Conservation (phyloP, 92 coral and sea anemone genomes). For the Epizoanthus ramosus region DNA sequence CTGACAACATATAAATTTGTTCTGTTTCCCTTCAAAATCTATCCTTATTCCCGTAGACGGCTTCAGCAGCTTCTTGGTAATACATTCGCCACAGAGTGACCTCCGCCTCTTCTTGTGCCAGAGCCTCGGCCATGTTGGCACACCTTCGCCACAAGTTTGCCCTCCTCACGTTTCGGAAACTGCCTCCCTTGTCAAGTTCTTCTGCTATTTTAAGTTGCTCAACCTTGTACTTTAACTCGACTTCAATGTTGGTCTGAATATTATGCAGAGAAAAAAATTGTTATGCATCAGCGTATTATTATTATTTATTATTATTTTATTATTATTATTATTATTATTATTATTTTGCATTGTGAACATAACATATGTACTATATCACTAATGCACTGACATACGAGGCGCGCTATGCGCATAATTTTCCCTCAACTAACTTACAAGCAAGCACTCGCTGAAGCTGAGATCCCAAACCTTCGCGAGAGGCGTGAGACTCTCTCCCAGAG, state of each 20-base stretch:
- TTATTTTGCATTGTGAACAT: no score
- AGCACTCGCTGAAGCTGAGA: no score
- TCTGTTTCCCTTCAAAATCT: conserved; percentile 55
- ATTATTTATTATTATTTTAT: no score
- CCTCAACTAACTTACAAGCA: no score
- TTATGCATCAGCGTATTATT: no score
- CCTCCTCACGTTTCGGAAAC: conserved; percentile 57
- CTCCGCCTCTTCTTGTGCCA: conserved; percentile 90
- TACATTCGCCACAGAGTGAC: conserved; percentile 74
- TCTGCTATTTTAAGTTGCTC: conserved; percentile 85
- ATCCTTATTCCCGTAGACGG: conserved; percentile 66
- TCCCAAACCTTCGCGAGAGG: no score
- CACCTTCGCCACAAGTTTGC: conserved; percentile 96
- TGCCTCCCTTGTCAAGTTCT: conserved; percentile 72
- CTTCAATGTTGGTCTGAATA: conserved; percentile 74
- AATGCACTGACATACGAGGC: background rate
- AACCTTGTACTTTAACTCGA: conserved; percentile 64
- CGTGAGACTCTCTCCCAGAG: no score
- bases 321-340: no score
- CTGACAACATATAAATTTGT: no score
- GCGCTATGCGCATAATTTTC: no score
- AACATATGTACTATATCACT: no score
- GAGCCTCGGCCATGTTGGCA: conserved; percentile 94
- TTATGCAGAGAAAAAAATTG: background rate
- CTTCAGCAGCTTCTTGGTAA: conserved; percentile 76